Evolutionary conservation across 1,140 invertebrate species (phyloP).

Genomic region (Nixonia krombeini): DNA sequence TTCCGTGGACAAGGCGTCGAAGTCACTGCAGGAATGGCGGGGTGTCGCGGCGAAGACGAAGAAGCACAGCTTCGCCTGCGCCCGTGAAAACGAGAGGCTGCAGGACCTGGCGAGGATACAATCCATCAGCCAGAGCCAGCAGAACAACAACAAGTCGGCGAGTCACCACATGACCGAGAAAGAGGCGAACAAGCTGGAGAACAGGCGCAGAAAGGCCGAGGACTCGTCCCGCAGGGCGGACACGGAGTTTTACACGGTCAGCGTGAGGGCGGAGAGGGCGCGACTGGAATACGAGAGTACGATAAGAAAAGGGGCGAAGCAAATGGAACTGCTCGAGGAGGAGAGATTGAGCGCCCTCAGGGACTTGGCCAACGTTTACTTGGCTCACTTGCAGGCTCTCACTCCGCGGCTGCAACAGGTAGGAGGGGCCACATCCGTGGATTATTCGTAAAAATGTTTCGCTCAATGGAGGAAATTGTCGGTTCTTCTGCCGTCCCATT

Average conservation of each 20-base stretch:
- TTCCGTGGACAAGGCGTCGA: slow-evolving; percentile 88
- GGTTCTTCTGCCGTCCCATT: background rate
- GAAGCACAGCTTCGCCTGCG: slow-evolving; percentile 85
- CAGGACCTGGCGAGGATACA: slow-evolving; percentile 76
- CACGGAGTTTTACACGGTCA: slow-evolving; percentile 93
- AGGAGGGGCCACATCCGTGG: background rate
- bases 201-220: slow-evolving; percentile 91
- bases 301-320: slow-evolving; percentile 83
- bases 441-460: background rate
- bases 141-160: slow-evolving; percentile 62
- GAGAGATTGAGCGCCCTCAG: slow-evolving; percentile 88
- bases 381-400: slow-evolving; percentile 82
- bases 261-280: slow-evolving; percentile 89
- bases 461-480: background rate
- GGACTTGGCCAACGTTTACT: slow-evolving; percentile 82
- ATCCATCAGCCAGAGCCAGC: slow-evolving; percentile 64
- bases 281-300: slow-evolving; percentile 93
- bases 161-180: slow-evolving; percentile 76
- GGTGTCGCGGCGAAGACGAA: slow-evolving; percentile 88
- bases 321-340: slow-evolving; percentile 88
- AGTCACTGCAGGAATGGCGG: slow-evolving; percentile 87
- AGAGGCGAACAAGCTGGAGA: slow-evolving; percentile 83
- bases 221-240: slow-evolving; percentile 91
- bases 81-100: slow-evolving; percentile 89
- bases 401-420: slow-evolving; percentile 78